Base-by-base conservation (phyloP, 23 tunicate genomes). In the Styela plicata region DNA sequence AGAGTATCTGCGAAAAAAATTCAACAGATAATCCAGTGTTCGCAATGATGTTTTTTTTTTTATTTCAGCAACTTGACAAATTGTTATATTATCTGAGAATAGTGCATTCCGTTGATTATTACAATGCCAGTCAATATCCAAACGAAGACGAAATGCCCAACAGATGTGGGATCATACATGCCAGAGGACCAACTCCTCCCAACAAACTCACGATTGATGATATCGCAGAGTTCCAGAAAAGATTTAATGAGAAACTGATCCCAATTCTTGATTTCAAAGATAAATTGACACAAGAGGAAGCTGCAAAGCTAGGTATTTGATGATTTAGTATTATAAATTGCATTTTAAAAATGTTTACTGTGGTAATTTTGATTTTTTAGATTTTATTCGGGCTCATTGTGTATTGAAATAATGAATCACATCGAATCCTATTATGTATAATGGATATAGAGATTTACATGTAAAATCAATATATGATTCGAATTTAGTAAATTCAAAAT, bases 141-240 rank as follows among this genome's bases (percentile, higher is more conserved):
- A 84, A 87, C 33, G 99, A 96, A 36, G 97, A 91, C 75, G 99
- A 96, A 37, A 96, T 96, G 99, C 99, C 99, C 1, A 96, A 96
- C 88, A 81, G 99, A 44, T 93, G 98, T 68, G 99, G 99, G 29
- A 96, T 96, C 34, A 80, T 96, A 21, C 99, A 96, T 65, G 99
- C 96, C 10, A 79, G 99, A 26, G 99, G 99, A 20, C 98, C 98
- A 35, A 82, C 88, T 29, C 98, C 98, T 1, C 98, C 98, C 85
- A 93, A 93, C 82, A 81, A 84, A 89, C 79, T 93, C 57, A 87
- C 98, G 22, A 88, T 84, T 63, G 80, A 80, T 10, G 97, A 96
- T 71, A 96, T 96, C 63, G 71, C 77, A 74, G 99, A 96, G 36
- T 96, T 91, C 57, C 89, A 87, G 74, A 91, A 96, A 76, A 83